A percentile compares a stretch with the other conserved stretches of the same genome.
Evolutionary conservation across 92 coral and sea anemone genomes (phyloP).

Genomic region (Epizoanthus illoricatus): DNA sequence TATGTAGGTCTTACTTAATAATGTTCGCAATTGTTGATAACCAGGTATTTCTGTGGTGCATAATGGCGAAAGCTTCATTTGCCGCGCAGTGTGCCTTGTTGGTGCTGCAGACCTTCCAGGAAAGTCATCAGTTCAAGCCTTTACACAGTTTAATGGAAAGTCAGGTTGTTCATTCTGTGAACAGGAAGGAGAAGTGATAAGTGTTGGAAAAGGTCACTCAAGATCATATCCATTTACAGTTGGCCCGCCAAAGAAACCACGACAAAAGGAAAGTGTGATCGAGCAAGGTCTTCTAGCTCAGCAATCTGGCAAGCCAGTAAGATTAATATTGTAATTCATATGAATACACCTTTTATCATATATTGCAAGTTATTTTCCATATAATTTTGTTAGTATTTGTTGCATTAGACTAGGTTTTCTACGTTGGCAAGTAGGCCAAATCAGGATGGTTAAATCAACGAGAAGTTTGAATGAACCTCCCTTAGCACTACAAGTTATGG

Average conservation of each 20-base stretch:
- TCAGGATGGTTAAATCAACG: too few species aligned
- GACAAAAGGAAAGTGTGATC: slow-evolving; percentile 30
- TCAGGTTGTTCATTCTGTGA: slow-evolving; percentile 41
- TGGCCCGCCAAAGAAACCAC: background rate
- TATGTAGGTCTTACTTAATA: background rate
- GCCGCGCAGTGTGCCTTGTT: slow-evolving; percentile 40
- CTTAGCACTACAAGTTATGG: too few species aligned
- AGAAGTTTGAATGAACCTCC: too few species aligned
- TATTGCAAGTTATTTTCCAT: background rate
- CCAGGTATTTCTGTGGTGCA: slow-evolving; percentile 32
- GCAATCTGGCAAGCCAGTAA: slow-evolving; percentile 20
- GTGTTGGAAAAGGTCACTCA: slow-evolving; percentile 45
- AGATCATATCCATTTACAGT: slow-evolving; percentile 40
- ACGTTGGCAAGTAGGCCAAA: too few species aligned
- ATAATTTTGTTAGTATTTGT: too few species aligned
- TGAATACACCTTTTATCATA: background rate
- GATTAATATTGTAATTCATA: background rate
- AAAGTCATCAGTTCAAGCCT: slow-evolving; percentile 37
- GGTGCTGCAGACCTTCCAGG: slow-evolving; percentile 51
- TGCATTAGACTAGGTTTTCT: too few species aligned
- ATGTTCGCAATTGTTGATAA: background rate
- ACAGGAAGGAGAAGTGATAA: slow-evolving; percentile 40
- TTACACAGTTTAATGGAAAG: slow-evolving; percentile 50
- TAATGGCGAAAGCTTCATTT: slow-evolving; percentile 22
- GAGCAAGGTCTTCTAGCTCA: slow-evolving; percentile 27